Conservation (phyloP, 1,140 invertebrate genomes). For the Zaprionus vittiger region DNA sequence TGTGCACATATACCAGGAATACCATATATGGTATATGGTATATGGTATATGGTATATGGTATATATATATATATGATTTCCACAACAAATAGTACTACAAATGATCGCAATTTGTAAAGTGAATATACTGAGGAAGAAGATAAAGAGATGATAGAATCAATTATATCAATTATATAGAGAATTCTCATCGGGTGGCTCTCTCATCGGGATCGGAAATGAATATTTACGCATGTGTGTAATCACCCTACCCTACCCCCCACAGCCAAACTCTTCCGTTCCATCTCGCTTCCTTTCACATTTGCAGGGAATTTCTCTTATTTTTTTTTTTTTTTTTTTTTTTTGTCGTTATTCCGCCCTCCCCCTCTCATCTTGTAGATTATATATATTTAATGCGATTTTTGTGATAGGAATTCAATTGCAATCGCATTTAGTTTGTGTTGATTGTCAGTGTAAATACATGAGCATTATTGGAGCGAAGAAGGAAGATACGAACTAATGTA, state of each 20-base stretch:
- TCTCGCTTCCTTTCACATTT: not conserved
- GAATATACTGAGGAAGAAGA: constrained; percentile 6
- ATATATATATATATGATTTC: constrained; percentile 35
- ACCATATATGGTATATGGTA: constrained; percentile 31
- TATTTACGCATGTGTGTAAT: constrained; percentile 5
- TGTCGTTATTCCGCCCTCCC: not conserved
- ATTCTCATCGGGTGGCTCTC: constrained; percentile 18
- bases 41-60: constrained; percentile 25
- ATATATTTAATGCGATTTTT: constrained; percentile 19
- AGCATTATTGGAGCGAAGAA: constrained; percentile 18
- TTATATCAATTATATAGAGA: constrained; percentile 12
- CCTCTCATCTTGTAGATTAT: not conserved
- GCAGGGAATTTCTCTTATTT: constrained; percentile 7
- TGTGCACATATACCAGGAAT: constrained; percentile 25
- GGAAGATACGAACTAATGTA: constrained; percentile 18
- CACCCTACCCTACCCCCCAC: not conserved
- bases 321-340: not conserved
- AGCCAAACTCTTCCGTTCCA: not conserved
- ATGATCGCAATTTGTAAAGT: constrained; percentile 43
- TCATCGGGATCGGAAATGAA: constrained; percentile 21
- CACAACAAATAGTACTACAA: constrained; percentile 25
- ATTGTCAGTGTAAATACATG: constrained; percentile 48
- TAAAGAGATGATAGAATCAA: constrained; percentile 25
- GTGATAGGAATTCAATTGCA: constrained; percentile 25
- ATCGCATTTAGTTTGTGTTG: constrained; percentile 14